Evolutionary conservation across 2,888 invertebrate genomes (phyloP).

Genomic region (Disparrhopalites patrizii): DNA sequence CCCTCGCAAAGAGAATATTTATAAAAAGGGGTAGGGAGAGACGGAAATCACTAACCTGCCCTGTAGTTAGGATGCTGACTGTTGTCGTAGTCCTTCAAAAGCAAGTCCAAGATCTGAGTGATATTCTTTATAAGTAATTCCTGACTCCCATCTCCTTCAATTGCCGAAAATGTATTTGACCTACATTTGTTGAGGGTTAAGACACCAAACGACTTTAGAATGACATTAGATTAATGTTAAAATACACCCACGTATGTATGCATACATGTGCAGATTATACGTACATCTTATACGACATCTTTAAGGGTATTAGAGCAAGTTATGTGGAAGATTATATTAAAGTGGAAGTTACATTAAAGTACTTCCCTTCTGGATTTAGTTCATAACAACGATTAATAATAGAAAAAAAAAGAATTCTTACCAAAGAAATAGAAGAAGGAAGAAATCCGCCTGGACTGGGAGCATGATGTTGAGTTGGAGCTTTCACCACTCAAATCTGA

Average conservation of each 20-base stretch:
- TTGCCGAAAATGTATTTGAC: conserved; percentile 14
- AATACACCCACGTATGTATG: neutral
- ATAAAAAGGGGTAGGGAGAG: no score
- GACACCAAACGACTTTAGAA: neutral
- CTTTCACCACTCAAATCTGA: no score
- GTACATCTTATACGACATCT: no score
- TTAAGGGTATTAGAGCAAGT: no score
- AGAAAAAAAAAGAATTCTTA: conserved; percentile 3
- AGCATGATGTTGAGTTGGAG: neutral
- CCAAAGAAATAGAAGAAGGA: conserved; percentile 10
- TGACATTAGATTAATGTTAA: neutral
- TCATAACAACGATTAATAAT: neutral
- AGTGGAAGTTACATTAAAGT: neutral
- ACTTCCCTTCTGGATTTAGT: neutral
- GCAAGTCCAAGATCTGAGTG: conserved; percentile 75
- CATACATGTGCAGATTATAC: no score
- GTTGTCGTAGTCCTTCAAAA: conserved; percentile 84
- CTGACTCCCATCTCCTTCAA: conserved; percentile 47
- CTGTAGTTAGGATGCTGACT: conserved; percentile 85
- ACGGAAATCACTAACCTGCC: conserved; percentile 70
- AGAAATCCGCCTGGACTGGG: neutral
- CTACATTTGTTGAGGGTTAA: neutral
- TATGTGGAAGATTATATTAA: neutral
- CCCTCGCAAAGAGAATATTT: no score
- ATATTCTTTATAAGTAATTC: conserved; percentile 78